Evolutionary conservation across 2,888 invertebrate genomes (phyloP).

Genomic region (Orthosia gothica): DNA sequence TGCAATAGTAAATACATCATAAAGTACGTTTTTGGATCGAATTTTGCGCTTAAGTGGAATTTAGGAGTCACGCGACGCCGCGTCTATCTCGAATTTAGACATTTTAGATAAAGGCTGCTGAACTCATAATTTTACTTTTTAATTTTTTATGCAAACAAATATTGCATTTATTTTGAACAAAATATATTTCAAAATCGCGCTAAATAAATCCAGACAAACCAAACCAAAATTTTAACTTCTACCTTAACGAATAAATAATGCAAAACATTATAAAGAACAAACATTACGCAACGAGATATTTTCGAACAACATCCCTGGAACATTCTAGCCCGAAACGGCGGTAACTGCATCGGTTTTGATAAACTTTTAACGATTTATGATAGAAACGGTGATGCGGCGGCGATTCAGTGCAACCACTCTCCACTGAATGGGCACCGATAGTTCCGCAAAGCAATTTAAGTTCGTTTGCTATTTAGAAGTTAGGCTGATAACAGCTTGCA

Average conservation of each 20-base stretch:
- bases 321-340: slow-evolving; percentile 50
- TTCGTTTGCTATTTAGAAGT: slow-evolving; percentile 65
- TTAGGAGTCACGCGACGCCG: not conserved
- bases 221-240: not conserved
- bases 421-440: slow-evolving; percentile 64
- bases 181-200: not conserved
- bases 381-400: slow-evolving; percentile 69
- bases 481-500: slow-evolving; percentile 15
- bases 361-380: slow-evolving; percentile 84
- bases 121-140: not conserved
- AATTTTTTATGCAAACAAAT: not conserved
- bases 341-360: slow-evolving; percentile 71
- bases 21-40: slow-evolving; percentile 13
- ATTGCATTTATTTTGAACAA: slow-evolving; percentile 9
- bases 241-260: slow-evolving; percentile 33
- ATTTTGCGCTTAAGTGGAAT: slow-evolving; percentile 23
- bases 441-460: slow-evolving; percentile 75
- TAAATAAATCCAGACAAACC: not conserved
- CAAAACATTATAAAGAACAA: slow-evolving; percentile 26
- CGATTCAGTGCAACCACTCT: slow-evolving; percentile 64
- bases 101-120: not conserved
- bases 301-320: slow-evolving; percentile 58
- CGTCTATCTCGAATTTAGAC: not conserved
- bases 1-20: not conserved
- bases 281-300: slow-evolving; percentile 40